These are phyloP conservation scores for Caenorhabditis becei DNA, from an alignment of 2,888 invertebrate genomes.

Conservation along the genomic window DNA sequence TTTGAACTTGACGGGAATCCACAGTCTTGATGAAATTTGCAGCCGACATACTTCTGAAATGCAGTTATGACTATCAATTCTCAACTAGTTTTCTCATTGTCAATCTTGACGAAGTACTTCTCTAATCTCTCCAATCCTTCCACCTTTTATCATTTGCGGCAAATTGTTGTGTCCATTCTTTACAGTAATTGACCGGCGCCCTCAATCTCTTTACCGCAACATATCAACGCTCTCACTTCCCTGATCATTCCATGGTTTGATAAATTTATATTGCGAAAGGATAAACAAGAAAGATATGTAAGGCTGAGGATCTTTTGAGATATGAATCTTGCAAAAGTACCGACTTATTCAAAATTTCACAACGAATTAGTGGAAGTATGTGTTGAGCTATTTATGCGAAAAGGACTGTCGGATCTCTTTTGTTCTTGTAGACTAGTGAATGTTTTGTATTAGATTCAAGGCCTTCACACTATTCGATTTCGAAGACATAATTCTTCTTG, in stretches of 20 bases:
- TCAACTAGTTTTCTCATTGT: too few relatives aligned
- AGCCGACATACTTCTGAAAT: slow-evolving; percentile 44
- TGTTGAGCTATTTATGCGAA: slow-evolving; percentile 41
- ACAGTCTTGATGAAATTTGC: slow-evolving; percentile 15
- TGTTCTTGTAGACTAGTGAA: neutral
- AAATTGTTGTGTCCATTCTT: slow-evolving; percentile 43
- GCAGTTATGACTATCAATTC: too few relatives aligned
- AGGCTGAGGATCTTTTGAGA: neutral
- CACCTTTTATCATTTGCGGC: slow-evolving; percentile 26
- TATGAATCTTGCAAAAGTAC: slow-evolving; percentile 24
- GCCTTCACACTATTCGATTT: slow-evolving; percentile 10
- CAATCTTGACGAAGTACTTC: slow-evolving; percentile 38
- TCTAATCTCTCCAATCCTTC: neutral
- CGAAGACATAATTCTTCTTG: too few relatives aligned
- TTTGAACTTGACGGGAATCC: neutral
- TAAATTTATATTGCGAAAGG: neutral
- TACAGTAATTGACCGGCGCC: slow-evolving; percentile 50
- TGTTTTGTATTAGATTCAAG: slow-evolving; percentile 24
- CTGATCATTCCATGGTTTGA: neutral
- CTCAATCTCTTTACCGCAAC: slow-evolving; percentile 37
- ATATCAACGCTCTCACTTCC: slow-evolving; percentile 13
- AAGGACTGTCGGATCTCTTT: neutral
- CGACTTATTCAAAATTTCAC: slow-evolving; percentile 41
- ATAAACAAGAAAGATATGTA: slow-evolving; percentile 2
- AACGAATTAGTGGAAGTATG: slow-evolving; percentile 43